Percentiles rank a stretch among this genome's conserved stretches.
phyloP scores from a whole-genome alignment of 2,113 vertebrate genomes.

The Zapornia atra region DNA sequence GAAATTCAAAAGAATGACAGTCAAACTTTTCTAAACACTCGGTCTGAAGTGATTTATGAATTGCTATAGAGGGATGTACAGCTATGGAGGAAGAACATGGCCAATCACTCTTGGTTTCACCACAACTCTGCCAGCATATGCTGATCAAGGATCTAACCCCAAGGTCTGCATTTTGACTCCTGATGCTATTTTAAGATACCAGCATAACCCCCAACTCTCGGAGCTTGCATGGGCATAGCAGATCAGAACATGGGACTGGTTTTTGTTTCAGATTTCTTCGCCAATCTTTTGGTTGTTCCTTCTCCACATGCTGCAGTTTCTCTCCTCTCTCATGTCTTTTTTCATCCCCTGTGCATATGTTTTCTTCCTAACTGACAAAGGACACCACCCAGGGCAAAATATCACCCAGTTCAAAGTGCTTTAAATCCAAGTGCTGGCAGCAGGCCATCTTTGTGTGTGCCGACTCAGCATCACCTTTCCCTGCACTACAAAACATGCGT shows the following conservation, averaged over 20 bases:
- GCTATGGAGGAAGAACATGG: rapidly evolving
- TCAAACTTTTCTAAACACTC: background rate
- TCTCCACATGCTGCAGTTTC: background rate
- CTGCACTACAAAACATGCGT: background rate
- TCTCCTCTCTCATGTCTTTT: constrained; percentile 7
- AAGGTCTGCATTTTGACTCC: background rate
- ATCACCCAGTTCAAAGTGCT: background rate
- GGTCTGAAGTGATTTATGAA: background rate
- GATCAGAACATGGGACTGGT: background rate
- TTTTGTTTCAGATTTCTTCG: background rate
- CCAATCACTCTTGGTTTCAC: background rate
- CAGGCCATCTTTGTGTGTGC: constrained; percentile 26
- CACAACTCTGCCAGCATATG: background rate
- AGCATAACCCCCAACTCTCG: background rate
- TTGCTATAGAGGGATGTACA: background rate
- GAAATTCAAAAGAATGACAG: background rate
- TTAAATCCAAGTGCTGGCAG: background rate
- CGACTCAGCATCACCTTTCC: constrained; percentile 40
- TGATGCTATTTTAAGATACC: background rate
- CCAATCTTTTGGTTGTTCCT: background rate
- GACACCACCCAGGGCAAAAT: background rate
- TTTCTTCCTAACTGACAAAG: background rate
- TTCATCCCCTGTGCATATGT: background rate
- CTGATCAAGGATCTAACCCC: background rate
- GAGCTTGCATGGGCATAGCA: background rate